Conservation (phyloP, 2,888 invertebrate species). For the Xylota segnis region DNA sequence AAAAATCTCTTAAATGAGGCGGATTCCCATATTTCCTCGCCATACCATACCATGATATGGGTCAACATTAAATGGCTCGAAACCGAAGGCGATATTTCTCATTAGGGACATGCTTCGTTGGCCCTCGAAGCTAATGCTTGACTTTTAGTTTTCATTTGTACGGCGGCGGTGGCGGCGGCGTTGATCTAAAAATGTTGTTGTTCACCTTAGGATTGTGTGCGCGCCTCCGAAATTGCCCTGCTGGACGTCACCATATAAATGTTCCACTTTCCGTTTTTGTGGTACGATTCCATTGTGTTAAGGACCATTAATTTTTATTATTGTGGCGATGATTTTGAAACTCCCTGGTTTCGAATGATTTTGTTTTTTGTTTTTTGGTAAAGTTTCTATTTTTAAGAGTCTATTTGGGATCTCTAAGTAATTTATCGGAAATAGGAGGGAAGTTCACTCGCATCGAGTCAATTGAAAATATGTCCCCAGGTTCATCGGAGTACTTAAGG, state of each 20-base stretch:
- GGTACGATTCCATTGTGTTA: constrained; percentile 54
- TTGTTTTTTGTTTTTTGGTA: constrained; percentile 14
- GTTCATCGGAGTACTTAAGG: background rate
- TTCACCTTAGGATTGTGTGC: constrained; percentile 41
- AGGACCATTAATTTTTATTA: constrained; percentile 73
- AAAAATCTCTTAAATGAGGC: constrained; percentile 64
- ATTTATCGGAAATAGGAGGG: constrained; percentile 7
- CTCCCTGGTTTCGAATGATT: constrained; percentile 52
- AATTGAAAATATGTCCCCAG: background rate
- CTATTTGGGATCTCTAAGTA: constrained; percentile 23
- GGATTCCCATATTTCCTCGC: constrained; percentile 64
- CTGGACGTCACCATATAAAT: constrained; percentile 54
- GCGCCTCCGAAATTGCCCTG: constrained; percentile 1
- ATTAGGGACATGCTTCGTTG: constrained; percentile 73
- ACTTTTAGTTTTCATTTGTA: constrained; percentile 60
- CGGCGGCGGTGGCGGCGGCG: background rate
- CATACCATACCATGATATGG: constrained; percentile 63
- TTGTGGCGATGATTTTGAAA: constrained; percentile 66
- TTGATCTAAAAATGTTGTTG: constrained; percentile 53
- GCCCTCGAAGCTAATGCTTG: constrained; percentile 53
- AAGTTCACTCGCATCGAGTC: background rate
- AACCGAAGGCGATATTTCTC: constrained; percentile 75
- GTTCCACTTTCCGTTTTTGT: constrained; percentile 49
- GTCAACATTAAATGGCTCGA: constrained; percentile 75
- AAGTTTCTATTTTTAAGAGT: constrained; percentile 45